Conservation (phyloP, 2,113 vertebrate species). For the Galbula dea region DNA sequence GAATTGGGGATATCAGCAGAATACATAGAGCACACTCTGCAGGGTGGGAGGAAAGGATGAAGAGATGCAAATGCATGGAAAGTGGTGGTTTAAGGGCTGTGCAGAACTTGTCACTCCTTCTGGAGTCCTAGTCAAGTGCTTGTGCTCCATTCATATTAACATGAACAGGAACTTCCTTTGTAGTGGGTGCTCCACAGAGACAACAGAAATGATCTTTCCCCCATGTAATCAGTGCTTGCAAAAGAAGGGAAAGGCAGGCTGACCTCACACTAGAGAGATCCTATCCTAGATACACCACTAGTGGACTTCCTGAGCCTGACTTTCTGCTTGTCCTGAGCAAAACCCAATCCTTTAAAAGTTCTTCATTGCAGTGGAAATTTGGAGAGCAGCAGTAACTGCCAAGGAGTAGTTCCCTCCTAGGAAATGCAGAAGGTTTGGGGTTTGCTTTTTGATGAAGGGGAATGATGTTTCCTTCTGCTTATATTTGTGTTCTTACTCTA, state of each 20-base stretch:
- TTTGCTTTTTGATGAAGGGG: not conserved
- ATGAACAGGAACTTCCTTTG: not conserved
- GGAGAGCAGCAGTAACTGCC: too few relatives aligned
- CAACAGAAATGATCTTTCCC: conserved; percentile 29
- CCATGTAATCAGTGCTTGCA: not conserved
- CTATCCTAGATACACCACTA: not conserved
- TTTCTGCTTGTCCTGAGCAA: not conserved
- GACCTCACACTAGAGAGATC: not conserved
- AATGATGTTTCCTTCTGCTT: not conserved
- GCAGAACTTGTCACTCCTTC: not conserved
- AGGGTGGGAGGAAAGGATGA: not conserved
- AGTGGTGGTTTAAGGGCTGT: not conserved
- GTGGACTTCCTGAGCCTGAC: not conserved
- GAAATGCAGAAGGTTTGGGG: not conserved
- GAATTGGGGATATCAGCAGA: not conserved
- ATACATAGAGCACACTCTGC: not conserved
- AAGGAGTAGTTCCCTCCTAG: not conserved
- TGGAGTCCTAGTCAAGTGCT: not conserved
- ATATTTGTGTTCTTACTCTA: not conserved
- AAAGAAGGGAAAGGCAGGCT: not conserved
- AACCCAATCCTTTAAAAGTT: not conserved
- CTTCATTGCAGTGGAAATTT: not conserved
- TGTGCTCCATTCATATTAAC: not conserved
- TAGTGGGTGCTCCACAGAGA: not conserved
- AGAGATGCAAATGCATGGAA: not conserved